Percentiles rank a stretch among this genome's conserved stretches.
Evolutionary conservation across 2,888 invertebrate species (phyloP).

Genomic region (Nowickia ferox): DNA sequence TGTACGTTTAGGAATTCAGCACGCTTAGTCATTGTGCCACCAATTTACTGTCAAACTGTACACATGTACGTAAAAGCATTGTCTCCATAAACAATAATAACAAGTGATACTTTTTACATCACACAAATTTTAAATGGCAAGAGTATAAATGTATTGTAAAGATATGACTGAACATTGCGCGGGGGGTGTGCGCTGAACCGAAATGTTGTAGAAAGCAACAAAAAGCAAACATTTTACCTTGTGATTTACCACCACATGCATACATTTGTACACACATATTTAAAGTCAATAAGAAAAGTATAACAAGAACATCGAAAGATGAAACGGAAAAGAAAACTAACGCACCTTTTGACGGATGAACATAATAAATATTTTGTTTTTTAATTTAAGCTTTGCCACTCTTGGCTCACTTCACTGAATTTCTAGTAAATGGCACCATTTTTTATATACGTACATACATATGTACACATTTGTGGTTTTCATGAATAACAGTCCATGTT

Average conservation of each 20-base stretch:
- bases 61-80: background rate
- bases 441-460: too few species aligned
- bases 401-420: background rate
- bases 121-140: constrained; percentile 18
- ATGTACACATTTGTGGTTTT: too few species aligned
- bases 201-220: background rate
- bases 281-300: constrained; percentile 26
- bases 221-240: constrained; percentile 3
- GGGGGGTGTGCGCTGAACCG: background rate
- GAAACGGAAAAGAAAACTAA: background rate
- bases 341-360: constrained; percentile 37
- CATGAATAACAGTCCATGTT: too few species aligned
- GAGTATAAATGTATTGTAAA: background rate
- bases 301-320: background rate
- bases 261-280: background rate
- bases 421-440: background rate
- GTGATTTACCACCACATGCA: constrained; percentile 15
- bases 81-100: background rate
- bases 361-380: background rate
- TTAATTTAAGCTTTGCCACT: background rate
- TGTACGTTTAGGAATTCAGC: too few species aligned
- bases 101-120: constrained; percentile 27
- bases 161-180: constrained; percentile 6
- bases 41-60: background rate
- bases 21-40: background rate